Evolutionary conservation across 2,797 vertebrate species (phyloP).

Genomic region (Adelosebastes latens): DNA sequence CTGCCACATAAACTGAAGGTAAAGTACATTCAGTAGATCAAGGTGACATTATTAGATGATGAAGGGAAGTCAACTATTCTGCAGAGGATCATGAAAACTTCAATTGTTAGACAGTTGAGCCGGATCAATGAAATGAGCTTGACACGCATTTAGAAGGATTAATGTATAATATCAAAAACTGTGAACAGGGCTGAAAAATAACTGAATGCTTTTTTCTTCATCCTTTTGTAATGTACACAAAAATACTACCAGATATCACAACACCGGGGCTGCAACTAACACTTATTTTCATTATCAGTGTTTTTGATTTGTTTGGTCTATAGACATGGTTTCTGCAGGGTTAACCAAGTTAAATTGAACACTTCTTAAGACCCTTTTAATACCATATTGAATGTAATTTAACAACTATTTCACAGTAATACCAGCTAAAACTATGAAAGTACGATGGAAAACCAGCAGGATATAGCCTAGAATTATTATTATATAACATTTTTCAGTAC

Average conservation of each 20-base stretch:
- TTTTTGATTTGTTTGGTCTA: background rate
- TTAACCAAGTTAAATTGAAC: background rate
- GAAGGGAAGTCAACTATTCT: slow-evolving; percentile 5
- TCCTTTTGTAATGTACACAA: background rate
- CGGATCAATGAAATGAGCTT: slow-evolving; percentile 28
- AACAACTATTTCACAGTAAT: background rate
- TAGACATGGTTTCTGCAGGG: background rate
- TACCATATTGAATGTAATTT: background rate
- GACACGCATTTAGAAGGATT: slow-evolving; percentile 20
- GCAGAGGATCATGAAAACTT: background rate
- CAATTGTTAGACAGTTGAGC: slow-evolving; percentile 2
- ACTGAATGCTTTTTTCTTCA: background rate
- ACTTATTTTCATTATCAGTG: background rate
- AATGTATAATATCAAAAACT: background rate
- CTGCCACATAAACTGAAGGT: background rate
- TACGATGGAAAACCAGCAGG: background rate
- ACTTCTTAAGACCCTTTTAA: background rate
- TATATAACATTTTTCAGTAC: background rate
- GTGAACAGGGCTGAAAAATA: background rate
- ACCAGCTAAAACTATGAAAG: background rate
- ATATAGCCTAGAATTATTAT: background rate
- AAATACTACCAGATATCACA: background rate
- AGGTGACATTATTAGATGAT: slow-evolving; percentile 10
- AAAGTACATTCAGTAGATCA: slow-evolving; percentile 15
- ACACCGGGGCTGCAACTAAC: background rate